These are phyloP conservation scores for Lasioglossum albipes DNA, from an alignment of 1,140 invertebrate genomes.

Conservation along the genomic window DNA sequence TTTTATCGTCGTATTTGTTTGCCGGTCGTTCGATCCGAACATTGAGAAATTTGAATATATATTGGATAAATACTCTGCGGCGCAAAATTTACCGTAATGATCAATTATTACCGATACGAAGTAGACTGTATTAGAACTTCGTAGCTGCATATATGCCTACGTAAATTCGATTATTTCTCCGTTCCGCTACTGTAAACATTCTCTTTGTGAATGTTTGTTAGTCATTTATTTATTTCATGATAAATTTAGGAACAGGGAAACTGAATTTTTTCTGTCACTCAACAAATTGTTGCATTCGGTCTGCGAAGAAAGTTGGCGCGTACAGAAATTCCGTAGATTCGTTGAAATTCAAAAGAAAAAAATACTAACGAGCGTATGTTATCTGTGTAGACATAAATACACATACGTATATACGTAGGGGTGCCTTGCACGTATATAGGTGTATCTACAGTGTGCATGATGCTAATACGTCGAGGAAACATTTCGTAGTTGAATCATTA, in stretches of 20 bases:
- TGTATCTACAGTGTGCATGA: no score
- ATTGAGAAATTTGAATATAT: no score
- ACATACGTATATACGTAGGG: background rate
- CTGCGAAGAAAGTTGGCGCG: no score
- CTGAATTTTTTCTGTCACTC: no score
- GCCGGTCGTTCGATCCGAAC: no score
- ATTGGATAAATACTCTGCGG: no score
- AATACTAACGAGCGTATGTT: background rate
- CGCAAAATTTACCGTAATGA: background rate
- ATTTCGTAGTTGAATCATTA: background rate
- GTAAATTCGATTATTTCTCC: background rate
- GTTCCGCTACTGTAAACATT: background rate
- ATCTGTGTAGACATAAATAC: background rate
- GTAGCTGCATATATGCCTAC: background rate
- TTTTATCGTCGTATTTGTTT: slow-evolving; percentile 9
- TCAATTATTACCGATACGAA: background rate
- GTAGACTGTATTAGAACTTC: background rate
- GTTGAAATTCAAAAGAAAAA: background rate
- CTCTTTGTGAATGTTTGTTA: background rate
- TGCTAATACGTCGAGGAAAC: background rate
- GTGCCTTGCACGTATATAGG: no score
- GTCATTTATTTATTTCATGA: background rate
- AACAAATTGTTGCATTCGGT: background rate
- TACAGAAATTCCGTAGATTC: no score
- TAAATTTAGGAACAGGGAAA: background rate